Evolutionary conservation across 2,113 vertebrate species (phyloP).

Genomic region (Carlito syrichta): DNA sequence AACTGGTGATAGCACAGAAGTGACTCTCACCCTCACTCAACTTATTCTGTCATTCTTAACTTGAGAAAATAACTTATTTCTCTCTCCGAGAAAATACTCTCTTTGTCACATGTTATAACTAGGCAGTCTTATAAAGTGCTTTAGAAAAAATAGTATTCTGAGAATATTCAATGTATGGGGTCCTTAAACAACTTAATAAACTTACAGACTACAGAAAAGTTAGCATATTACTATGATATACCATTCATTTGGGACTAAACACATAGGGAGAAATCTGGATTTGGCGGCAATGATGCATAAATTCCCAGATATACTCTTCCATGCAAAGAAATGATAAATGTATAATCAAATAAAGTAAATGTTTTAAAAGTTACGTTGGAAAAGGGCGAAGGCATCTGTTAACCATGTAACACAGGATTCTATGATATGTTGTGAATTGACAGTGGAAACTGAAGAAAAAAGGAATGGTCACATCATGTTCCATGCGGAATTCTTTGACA

Average conservation of each 20-base stretch:
- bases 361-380: constrained; percentile 39
- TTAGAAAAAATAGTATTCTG: not conserved
- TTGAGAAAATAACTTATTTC: not conserved
- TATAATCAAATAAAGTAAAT: constrained; percentile 51
- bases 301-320: constrained; percentile 20
- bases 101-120: not conserved
- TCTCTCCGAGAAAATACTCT: constrained; percentile 24
- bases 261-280: not conserved
- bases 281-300: not conserved
- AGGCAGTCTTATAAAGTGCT: not conserved
- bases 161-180: not conserved
- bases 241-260: constrained; percentile 5
- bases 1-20: not conserved
- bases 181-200: not conserved
- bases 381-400: constrained; percentile 1
- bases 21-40: not conserved
- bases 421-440: not conserved
- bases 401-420: not conserved
- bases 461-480: not conserved
- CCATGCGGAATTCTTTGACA: not conserved
- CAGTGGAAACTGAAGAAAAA: not conserved
- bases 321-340: constrained; percentile 32
- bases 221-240: not conserved
- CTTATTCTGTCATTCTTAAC: constrained; percentile 16
- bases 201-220: not conserved